Evolutionary conservation across 1,140 invertebrate species (phyloP).

Genomic region (Orussus abietinus): DNA sequence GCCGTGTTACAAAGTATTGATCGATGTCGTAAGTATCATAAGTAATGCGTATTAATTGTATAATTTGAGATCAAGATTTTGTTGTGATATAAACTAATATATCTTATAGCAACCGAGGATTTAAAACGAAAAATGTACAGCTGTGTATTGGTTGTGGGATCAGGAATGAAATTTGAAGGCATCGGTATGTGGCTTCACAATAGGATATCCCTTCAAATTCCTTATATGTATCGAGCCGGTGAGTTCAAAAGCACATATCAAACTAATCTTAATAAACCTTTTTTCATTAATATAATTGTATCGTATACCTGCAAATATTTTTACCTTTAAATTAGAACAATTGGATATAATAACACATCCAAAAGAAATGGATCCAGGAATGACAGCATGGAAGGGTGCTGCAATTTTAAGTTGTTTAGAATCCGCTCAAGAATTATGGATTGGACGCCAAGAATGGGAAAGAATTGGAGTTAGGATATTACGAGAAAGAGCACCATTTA

Average conservation of each 20-base stretch:
- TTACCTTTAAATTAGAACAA: conserved; percentile 57
- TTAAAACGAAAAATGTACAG: conserved; percentile 93
- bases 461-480: conserved; percentile 80
- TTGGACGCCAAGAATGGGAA: conserved; percentile 80
- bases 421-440: conserved; percentile 91
- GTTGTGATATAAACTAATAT: background rate
- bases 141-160: conserved; percentile 87
- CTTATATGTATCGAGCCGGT: conserved; percentile 69
- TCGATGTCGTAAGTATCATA: conserved; percentile 65
- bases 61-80: conserved; percentile 2
- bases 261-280: conserved; percentile 8
- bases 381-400: conserved; percentile 91
- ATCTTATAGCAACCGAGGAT: conserved; percentile 68
- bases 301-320: too few species aligned
- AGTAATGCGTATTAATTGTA: too few species aligned
- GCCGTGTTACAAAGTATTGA: conserved; percentile 90
- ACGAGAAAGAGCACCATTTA: conserved; percentile 81
- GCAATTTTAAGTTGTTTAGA: conserved; percentile 89
- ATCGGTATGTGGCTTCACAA: conserved; percentile 87
- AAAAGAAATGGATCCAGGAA: conserved; percentile 86
- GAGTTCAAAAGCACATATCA: too few species aligned
- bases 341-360: conserved; percentile 77
- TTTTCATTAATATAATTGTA: too few species aligned
- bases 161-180: conserved; percentile 84
- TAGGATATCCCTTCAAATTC: conserved; percentile 77